Evolutionary conservation across 2,888 invertebrate genomes (phyloP).

Genomic region (Pherbina coryleti): DNA sequence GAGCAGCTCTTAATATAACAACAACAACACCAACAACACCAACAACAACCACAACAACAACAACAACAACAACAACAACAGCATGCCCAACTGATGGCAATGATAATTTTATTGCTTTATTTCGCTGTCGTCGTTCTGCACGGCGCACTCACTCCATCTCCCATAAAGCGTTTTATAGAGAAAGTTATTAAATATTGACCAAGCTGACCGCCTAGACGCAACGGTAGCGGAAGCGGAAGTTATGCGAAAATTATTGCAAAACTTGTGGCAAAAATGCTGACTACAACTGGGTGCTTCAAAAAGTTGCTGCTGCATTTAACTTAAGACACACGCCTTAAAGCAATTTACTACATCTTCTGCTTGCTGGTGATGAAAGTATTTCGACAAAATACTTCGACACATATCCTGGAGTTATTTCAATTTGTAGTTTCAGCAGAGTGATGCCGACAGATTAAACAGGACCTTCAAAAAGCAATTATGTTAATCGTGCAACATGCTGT

Average conservation of each 20-base stretch:
- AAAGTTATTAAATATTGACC: neutral
- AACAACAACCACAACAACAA: no score
- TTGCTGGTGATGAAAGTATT: no score
- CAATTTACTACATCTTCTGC: no score
- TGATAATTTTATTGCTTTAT: constrained; percentile 3
- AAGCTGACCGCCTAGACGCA: neutral
- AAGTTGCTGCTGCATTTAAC: no score
- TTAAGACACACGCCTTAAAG: no score
- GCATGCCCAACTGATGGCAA: neutral
- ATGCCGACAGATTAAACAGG: neutral
- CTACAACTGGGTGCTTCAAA: no score
- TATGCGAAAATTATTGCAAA: neutral
- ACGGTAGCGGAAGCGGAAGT: neutral
- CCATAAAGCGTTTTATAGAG: neutral
- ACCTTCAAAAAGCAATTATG: constrained; percentile 19
- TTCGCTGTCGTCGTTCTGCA: neutral
- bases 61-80: constrained; percentile 9
- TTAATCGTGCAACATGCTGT: constrained; percentile 9
- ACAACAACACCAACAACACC: no score
- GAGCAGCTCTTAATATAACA: neutral
- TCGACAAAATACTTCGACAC: no score
- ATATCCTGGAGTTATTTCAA: no score
- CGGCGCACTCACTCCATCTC: neutral
- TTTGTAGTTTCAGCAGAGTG: neutral
- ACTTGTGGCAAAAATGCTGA: neutral